phyloP scores from a whole-genome alignment of 1,140 invertebrate genomes.

The Doryteuthis pealeii region DNA sequence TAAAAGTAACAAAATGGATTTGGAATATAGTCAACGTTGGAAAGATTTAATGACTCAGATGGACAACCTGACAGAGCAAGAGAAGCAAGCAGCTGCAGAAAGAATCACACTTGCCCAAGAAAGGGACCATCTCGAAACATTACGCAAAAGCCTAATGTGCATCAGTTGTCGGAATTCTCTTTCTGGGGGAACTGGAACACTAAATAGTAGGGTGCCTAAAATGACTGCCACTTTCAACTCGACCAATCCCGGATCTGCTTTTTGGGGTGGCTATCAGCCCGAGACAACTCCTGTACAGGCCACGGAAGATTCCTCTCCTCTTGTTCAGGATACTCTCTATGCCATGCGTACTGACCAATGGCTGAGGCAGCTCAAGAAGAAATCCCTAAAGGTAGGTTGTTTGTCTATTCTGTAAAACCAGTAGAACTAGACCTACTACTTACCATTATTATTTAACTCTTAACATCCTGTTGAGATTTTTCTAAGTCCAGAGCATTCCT shows the following conservation, averaged over 20 bases:
- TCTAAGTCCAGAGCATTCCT: too few relatives aligned
- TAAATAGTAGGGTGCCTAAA: too few relatives aligned
- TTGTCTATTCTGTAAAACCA: neutral
- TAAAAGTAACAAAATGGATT: neutral
- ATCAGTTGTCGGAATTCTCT: neutral
- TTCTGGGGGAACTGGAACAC: too few relatives aligned
- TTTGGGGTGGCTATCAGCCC: too few relatives aligned
- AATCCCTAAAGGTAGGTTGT: conserved; percentile 4
- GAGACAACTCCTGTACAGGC: too few relatives aligned
- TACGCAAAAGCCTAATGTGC: neutral
- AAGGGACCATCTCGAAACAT: neutral
- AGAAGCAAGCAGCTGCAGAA: neutral
- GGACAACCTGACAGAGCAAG: neutral
- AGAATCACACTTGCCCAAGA: neutral
- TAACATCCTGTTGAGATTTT: too few relatives aligned
- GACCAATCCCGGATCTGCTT: too few relatives aligned
- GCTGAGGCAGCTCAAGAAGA: neutral
- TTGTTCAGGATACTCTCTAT: neutral
- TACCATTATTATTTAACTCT: too few relatives aligned
- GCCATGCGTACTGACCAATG: neutral
- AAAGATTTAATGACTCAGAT: neutral
- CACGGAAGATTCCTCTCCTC: too few relatives aligned
- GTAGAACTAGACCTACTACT: neutral
- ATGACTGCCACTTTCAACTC: too few relatives aligned
- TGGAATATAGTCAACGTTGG: neutral